Percentiles rank a stretch among this genome's conserved stretches.
Evolutionary conservation across 2,888 invertebrate species (phyloP).

Genomic region (Agrotis puta): DNA sequence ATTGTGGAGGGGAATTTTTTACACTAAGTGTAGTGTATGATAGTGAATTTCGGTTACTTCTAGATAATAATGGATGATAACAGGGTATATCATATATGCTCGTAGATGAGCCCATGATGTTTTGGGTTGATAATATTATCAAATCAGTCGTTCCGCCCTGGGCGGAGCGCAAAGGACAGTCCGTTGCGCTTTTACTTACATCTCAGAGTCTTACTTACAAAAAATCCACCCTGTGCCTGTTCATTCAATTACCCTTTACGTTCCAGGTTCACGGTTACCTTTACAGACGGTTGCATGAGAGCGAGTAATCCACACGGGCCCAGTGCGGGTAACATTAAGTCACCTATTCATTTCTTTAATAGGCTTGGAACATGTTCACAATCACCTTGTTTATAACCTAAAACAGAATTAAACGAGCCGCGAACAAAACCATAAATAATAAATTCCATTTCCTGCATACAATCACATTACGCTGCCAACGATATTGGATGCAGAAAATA

Average conservation of each 20-base stretch:
- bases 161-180: no score
- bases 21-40: not conserved
- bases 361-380: constrained; percentile 1
- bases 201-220: no score
- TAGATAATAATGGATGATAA: not conserved
- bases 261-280: no score
- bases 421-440: constrained; percentile 37
- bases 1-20: not conserved
- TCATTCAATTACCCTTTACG: no score
- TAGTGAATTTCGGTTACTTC: not conserved
- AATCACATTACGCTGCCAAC: constrained; percentile 40
- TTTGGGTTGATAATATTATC: no score
- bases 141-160: no score
- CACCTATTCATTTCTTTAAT: not conserved
- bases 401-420: constrained; percentile 32
- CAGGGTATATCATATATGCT: no score
- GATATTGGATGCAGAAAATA: constrained; percentile 42
- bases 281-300: no score
- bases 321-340: not conserved
- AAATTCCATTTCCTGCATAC: constrained; percentile 38
- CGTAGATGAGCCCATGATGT: no score
- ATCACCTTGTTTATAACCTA: constrained; percentile 12
- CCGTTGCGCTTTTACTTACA: no score
- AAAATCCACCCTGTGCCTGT: no score
- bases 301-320: no score